Conservation (phyloP, 2,113 vertebrate genomes). For the Monopterus albus region DNA sequence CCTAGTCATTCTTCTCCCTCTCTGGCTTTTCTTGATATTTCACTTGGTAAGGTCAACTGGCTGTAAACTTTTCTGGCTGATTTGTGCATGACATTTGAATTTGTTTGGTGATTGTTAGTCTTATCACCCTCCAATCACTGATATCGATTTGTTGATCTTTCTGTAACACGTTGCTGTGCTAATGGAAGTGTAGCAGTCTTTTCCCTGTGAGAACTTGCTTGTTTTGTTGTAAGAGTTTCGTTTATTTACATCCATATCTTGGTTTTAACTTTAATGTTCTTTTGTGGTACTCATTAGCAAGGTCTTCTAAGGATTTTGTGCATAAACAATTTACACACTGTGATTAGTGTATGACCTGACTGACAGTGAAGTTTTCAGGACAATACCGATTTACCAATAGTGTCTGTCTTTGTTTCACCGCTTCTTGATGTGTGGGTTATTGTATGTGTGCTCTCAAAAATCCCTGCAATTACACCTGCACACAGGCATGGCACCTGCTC, state of each 20-base stretch:
- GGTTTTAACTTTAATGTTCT: too few relatives aligned
- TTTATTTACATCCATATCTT: too few relatives aligned
- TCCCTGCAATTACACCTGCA: too few relatives aligned
- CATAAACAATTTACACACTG: too few relatives aligned
- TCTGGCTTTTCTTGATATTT: not conserved
- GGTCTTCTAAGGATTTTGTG: not conserved
- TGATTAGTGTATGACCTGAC: not conserved
- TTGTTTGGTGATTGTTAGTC: not conserved
- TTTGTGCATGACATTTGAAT: not conserved
- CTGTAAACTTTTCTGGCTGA: not conserved
- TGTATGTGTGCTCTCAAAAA: too few relatives aligned
- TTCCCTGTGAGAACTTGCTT: not conserved
- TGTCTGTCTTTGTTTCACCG: conserved; percentile 3
- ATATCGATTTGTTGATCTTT: not conserved
- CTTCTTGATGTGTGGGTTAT: conserved; percentile 12
- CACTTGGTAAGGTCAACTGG: not conserved
- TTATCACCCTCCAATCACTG: not conserved
- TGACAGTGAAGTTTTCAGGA: not conserved
- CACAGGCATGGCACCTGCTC: too few relatives aligned
- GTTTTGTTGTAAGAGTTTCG: not conserved
- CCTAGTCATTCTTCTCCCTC: not conserved
- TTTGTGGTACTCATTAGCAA: too few relatives aligned
- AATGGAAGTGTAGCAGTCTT: not conserved
- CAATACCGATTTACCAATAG: too few relatives aligned
- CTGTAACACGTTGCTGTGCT: not conserved